These are phyloP conservation scores for Chelonus formosanus DNA, from an alignment of 2,888 invertebrate genomes.

Conservation along the genomic window DNA sequence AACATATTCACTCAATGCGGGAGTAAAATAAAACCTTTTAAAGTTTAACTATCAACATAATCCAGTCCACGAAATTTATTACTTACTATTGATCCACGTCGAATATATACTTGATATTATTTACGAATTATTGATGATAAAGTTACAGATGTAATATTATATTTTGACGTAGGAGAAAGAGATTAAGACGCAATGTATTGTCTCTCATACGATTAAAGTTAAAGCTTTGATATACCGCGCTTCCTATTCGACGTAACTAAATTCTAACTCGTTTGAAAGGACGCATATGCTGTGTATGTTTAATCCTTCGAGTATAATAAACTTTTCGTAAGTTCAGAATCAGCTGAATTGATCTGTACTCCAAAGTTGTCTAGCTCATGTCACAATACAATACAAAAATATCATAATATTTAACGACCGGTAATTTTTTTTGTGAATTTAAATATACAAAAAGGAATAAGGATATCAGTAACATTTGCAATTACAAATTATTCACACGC, in stretches of 20 bases:
- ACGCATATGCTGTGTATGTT: constrained; percentile 10
- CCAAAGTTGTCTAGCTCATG: too few species aligned
- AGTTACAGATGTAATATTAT: constrained; percentile 10
- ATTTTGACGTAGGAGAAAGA: neutral
- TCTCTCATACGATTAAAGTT: constrained; percentile 30
- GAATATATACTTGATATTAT: neutral
- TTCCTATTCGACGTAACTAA: constrained; percentile 29
- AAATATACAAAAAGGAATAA: too few species aligned
- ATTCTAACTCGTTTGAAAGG: constrained; percentile 28
- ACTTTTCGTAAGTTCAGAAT: neutral
- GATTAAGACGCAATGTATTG: constrained; percentile 26
- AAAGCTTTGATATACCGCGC: constrained; percentile 31
- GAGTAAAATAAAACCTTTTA: neutral
- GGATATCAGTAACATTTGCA: too few species aligned
- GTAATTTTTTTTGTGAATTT: too few species aligned
- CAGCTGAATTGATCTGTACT: too few species aligned
- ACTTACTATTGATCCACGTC: too few species aligned
- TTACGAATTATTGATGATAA: neutral
- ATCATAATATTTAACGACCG: too few species aligned
- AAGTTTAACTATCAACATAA: neutral
- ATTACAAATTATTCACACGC: too few species aligned
- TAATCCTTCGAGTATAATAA: constrained; percentile 11
- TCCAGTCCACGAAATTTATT: too few species aligned
- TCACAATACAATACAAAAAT: too few species aligned
- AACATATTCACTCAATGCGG: constrained; percentile 26